phyloP scores from a whole-genome alignment of 1,140 invertebrate species.

The Heterodera carotae region DNA sequence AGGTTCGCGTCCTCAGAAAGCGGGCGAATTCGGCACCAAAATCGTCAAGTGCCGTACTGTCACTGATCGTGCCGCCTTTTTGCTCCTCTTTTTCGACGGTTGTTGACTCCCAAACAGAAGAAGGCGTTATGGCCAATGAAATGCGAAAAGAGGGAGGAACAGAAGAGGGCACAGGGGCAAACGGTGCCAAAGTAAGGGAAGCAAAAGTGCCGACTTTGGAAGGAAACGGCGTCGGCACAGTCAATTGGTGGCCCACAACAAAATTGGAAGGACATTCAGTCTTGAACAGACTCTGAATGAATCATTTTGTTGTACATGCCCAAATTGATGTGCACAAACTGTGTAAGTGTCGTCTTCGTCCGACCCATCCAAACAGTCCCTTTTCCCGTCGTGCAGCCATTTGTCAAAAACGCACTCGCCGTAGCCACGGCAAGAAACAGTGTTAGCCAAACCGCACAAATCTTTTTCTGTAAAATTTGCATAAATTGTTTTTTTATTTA shows the following conservation, averaged over 20 bases:
- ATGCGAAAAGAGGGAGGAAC: not conserved
- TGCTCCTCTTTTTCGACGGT: not conserved
- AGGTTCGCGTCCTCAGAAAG: not conserved
- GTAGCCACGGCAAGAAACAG: slow-evolving; percentile 44
- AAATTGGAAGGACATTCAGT: too few relatives aligned
- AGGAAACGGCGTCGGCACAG: not conserved
- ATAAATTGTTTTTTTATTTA: too few relatives aligned
- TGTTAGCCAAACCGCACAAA: slow-evolving; percentile 38
- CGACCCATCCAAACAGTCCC: slow-evolving; percentile 43
- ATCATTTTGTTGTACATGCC: not conserved
- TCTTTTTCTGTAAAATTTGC: slow-evolving; percentile 24
- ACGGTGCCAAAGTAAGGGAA: not conserved
- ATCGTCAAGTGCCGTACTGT: not conserved
- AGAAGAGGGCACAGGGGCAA: not conserved
- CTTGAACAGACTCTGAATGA: slow-evolving; percentile 17
- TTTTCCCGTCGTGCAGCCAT: slow-evolving; percentile 46
- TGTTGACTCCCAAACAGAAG: not conserved
- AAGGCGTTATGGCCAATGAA: not conserved
- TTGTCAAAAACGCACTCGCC: slow-evolving; percentile 47
- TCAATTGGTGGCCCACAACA: too few relatives aligned
- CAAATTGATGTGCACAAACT: not conserved
- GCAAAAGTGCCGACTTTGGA: not conserved
- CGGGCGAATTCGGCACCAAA: slow-evolving; percentile 11
- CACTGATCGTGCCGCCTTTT: not conserved
- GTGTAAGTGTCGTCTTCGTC: slow-evolving; percentile 36